A percentile compares a stretch with the other conserved stretches of the same genome.
Evolutionary conservation across 2,797 vertebrate genomes (phyloP).

Genomic region (Hypotaenidia okinawae): DNA sequence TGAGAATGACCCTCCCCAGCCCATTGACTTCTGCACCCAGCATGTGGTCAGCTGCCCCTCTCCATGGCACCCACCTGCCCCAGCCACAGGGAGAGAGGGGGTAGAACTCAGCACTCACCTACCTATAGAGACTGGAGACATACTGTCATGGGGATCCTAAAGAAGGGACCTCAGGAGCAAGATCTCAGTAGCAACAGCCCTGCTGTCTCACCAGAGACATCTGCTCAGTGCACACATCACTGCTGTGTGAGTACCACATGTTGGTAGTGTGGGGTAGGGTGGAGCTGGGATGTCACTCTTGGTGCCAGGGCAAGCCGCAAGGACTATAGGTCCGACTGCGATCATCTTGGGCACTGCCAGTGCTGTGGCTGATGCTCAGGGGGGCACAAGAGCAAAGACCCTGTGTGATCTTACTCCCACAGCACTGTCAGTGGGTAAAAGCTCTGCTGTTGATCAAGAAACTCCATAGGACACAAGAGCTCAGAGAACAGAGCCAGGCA

Average conservation of each 20-base stretch:
- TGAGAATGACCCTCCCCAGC: background rate
- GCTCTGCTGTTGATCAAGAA: background rate
- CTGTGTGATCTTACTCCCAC: too few species aligned
- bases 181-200: background rate
- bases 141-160: background rate
- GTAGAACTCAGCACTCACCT: background rate
- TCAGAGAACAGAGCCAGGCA: background rate
- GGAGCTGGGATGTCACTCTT: accelerated
- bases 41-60: background rate
- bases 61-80: background rate
- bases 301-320: background rate
- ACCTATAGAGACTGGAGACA: background rate
- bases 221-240: background rate
- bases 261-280: background rate
- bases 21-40: background rate
- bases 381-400: background rate
- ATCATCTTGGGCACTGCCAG: background rate
- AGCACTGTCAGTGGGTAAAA: background rate
- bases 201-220: background rate
- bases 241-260: too few species aligned
- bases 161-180: background rate
- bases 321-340: too few species aligned
- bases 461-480: background rate
- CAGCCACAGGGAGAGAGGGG: accelerated
- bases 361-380: background rate